Conservation (phyloP, 1,140 invertebrate genomes). For the Halesus radiatus region DNA sequence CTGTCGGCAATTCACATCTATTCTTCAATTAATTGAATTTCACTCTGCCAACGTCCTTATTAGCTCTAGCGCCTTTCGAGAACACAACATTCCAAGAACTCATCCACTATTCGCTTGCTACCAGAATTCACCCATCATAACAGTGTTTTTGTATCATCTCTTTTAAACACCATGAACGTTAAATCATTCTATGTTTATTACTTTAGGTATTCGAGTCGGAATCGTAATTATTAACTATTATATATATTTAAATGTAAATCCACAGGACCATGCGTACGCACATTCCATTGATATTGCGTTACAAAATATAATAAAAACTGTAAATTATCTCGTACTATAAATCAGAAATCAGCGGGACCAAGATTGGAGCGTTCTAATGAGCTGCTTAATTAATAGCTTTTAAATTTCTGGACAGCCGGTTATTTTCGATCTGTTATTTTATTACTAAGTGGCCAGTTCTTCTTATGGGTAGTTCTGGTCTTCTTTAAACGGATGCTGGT, state of each 20-base stretch:
- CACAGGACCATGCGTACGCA: background rate
- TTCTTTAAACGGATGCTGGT: conserved; percentile 7
- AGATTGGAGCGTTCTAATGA: conserved; percentile 15
- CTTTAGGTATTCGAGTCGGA: too few species aligned
- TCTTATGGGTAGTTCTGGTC: background rate
- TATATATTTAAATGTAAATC: background rate
- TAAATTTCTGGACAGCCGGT: conserved; percentile 31
- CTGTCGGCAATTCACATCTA: too few species aligned
- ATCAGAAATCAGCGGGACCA: conserved; percentile 30
- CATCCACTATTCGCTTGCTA: too few species aligned
- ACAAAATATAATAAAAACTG: background rate
- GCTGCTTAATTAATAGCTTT: conserved; percentile 12
- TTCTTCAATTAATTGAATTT: too few species aligned
- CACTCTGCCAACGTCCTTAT: too few species aligned
- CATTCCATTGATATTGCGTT: background rate
- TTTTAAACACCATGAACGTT: background rate
- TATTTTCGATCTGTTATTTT: background rate
- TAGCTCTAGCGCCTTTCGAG: too few species aligned
- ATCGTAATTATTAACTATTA: background rate
- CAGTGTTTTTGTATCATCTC: too few species aligned
- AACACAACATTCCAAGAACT: too few species aligned
- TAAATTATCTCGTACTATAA: background rate
- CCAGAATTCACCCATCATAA: too few species aligned
- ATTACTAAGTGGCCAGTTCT: conserved; percentile 4
- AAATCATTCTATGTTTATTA: too few species aligned